A percentile compares a stretch with the other conserved stretches of the same genome.
Evolutionary conservation across 2,113 vertebrate genomes (phyloP).

Genomic region (Phodopus roborovskii): DNA sequence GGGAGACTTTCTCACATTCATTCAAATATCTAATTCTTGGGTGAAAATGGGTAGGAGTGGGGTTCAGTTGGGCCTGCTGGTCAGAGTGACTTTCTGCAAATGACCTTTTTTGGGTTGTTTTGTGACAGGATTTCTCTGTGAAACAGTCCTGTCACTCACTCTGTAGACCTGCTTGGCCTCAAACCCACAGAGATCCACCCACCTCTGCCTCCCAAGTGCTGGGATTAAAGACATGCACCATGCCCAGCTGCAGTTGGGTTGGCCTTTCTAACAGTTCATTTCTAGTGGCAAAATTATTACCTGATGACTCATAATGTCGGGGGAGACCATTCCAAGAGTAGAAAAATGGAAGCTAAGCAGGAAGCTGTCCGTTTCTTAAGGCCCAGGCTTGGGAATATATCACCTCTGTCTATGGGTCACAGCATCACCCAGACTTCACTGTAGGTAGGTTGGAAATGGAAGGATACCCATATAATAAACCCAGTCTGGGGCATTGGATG

Average conservation of each 20-base stretch:
- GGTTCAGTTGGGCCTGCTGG: background rate
- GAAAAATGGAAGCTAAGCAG: background rate
- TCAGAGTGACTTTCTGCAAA: background rate
- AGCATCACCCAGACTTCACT: background rate
- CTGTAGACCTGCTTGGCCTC: too few relatives aligned
- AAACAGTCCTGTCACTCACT: too few relatives aligned
- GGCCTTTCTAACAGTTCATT: background rate
- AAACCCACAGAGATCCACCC: too few relatives aligned
- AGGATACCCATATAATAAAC: background rate
- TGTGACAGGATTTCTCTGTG: too few relatives aligned
- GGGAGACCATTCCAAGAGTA: background rate
- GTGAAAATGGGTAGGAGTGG: background rate
- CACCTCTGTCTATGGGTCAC: background rate
- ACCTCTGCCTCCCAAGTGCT: too few relatives aligned
- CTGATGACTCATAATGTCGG: background rate
- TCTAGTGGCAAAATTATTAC: background rate
- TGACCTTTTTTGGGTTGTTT: background rate
- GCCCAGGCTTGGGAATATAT: background rate
- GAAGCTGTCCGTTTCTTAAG: background rate
- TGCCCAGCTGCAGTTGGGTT: too few relatives aligned
- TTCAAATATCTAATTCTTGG: background rate
- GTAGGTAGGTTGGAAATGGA: background rate
- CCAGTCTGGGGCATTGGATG: background rate
- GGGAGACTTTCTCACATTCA: background rate
- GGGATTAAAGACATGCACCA: too few relatives aligned